Evolutionary conservation across 2,113 vertebrate species (phyloP).

Genomic region (Eurystomus gularis): DNA sequence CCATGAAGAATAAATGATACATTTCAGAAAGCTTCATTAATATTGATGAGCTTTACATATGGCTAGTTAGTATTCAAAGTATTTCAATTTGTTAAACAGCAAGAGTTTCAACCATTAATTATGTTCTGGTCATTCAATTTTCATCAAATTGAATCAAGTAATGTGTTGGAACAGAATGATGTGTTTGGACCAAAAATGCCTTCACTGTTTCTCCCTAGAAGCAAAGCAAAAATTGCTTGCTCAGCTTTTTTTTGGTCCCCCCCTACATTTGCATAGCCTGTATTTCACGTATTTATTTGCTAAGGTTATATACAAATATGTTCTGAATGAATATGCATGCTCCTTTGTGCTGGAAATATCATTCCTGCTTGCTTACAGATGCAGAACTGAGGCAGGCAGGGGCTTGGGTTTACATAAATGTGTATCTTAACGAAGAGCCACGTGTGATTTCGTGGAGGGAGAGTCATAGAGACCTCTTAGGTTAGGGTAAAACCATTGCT

Average conservation of each 20-base stretch:
- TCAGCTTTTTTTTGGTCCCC: background rate
- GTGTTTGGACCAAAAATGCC: background rate
- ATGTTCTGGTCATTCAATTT: constrained; percentile 64
- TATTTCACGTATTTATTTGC: background rate
- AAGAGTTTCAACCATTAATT: constrained; percentile 62
- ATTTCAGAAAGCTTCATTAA: constrained; percentile 67
- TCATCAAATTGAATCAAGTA: constrained; percentile 53
- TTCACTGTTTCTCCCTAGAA: background rate
- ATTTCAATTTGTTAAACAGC: constrained; percentile 71
- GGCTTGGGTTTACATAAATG: background rate
- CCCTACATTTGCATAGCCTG: background rate
- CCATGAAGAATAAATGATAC: constrained; percentile 52
- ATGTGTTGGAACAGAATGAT: constrained; percentile 38
- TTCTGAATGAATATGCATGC: background rate
- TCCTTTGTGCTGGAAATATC: background rate
- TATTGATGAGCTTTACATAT: constrained; percentile 75
- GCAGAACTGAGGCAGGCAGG: background rate
- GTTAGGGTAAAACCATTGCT: background rate
- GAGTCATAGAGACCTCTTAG: background rate
- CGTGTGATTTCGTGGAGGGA: background rate
- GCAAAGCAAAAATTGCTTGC: background rate
- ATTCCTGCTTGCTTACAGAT: background rate
- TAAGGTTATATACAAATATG: background rate
- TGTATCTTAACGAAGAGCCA: background rate
- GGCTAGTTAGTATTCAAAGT: constrained; percentile 65